Evolutionary conservation across 2,113 vertebrate genomes (phyloP), one percentile per base, ranked within the genome.

Genomic region (Naja naja): DNA sequence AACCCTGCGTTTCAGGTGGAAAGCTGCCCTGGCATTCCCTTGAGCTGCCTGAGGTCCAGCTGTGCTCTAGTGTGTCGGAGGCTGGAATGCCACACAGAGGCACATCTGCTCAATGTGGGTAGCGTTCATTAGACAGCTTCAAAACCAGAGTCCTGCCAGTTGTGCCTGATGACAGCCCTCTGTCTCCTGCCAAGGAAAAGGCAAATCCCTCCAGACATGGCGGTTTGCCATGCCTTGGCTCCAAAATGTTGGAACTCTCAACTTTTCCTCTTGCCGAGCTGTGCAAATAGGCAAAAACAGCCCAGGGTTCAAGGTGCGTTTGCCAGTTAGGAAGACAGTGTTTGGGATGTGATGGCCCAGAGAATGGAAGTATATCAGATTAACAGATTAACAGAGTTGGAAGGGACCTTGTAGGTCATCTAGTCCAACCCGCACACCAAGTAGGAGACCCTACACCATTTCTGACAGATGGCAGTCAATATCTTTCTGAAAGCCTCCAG

Each of bases 101-200:
- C 64, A 74, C 64, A 74, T 18, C 64, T 34, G 64, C n/a, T 74
- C 14, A 6, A 74, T 34, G 64, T 34, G 64, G n/a, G n/a, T 74
- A 34, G 64, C 2, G 2, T 74, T 74, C 64, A 34, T 74, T 34
- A 34, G 64, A n/a, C 64, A 74, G 64, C n/a, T 74, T 74, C n/a
- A 74, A 34, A 18, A n/a, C 64, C 64, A 18, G 64, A 74, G 64
- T 16, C 64, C 30, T 74, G 64, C 64, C 64, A 74, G 64, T 74
- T 74, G n/a, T 34, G 64, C 64, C n/a, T 74, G 64, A 74, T 34
- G n/a, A 74, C n/a, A 74, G n/a, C 3, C 64, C n/a, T 18, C 5
- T 18, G 64, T 1, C 30, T 74, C n/a, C 64, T 74, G 64, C 64
- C 64, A 74, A 96, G 97, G 97, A 96, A 94, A 95, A 96, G 95